Evolutionary conservation across 2,113 vertebrate species (phyloP).

Genomic region (Eclectus roratus): DNA sequence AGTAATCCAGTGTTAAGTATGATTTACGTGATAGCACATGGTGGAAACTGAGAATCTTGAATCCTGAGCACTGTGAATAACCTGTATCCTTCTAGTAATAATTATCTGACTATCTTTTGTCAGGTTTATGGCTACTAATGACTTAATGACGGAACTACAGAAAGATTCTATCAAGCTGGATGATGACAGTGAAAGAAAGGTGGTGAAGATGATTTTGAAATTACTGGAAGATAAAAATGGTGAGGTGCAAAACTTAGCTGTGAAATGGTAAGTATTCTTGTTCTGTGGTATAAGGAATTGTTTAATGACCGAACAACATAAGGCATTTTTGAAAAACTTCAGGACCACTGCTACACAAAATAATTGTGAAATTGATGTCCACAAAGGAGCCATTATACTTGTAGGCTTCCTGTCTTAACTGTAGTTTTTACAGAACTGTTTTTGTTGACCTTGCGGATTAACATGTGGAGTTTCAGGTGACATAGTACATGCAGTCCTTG

Average conservation of each 20-base stretch:
- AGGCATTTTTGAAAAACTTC: neutral
- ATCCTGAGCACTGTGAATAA: neutral
- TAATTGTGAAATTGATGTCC: neutral
- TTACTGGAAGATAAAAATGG: conserved; percentile 98
- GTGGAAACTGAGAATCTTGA: neutral
- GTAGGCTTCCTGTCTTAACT: neutral
- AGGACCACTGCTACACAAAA: neutral
- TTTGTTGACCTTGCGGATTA: neutral
- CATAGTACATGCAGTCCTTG: neutral
- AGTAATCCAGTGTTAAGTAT: neutral
- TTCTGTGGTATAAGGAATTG: neutral
- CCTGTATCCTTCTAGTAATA: neutral
- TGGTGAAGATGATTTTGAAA: conserved; percentile 99
- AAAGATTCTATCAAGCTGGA: conserved; percentile 99
- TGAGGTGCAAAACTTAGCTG: conserved; percentile 97
- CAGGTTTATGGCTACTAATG: conserved; percentile 99
- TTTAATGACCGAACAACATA: neutral
- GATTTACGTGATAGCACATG: neutral
- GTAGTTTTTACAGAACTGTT: neutral
- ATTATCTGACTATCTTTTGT: conserved; percentile 36
- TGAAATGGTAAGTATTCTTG: conserved; percentile 88
- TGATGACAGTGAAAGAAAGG: conserved; percentile 97
- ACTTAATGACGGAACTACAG: conserved; percentile 97
- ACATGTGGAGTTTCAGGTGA: neutral
- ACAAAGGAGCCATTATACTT: neutral